Percentiles rank a stretch among this genome's conserved stretches.
These are phyloP conservation scores for Stenotaenia linearis DNA, from an alignment of 2,888 invertebrate genomes.

Conservation along the genomic window DNA sequence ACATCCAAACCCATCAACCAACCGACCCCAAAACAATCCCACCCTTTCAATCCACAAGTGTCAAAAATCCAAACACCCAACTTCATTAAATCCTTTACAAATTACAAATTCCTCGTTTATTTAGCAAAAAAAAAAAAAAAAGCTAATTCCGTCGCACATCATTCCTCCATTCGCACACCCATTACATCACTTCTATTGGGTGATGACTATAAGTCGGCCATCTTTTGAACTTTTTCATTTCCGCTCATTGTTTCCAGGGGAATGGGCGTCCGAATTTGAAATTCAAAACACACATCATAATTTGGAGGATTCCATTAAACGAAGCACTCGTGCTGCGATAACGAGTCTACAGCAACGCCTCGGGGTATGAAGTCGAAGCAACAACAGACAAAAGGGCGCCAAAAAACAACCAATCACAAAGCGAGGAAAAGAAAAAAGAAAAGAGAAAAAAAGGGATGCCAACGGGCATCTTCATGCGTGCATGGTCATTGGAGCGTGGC, in stretches of 20 bases:
- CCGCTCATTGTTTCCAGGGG: constrained; percentile 23
- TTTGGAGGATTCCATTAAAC: constrained; percentile 26
- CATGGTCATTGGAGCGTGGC: constrained; percentile 17
- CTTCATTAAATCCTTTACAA: too few relatives aligned
- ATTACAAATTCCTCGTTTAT: too few relatives aligned
- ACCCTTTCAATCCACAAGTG: too few relatives aligned
- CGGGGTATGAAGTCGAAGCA: constrained; percentile 10
- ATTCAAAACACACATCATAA: constrained; percentile 26
- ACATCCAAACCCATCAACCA: too few relatives aligned
- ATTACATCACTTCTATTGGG: not conserved
- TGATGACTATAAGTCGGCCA: not conserved
- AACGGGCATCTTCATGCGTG: constrained; percentile 24
- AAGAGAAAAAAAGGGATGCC: not conserved
- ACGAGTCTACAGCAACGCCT: constrained; percentile 24
- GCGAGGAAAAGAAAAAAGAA: not conserved
- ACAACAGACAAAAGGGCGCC: constrained; percentile 26
- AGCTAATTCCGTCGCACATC: too few relatives aligned
- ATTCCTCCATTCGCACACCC: too few relatives aligned
- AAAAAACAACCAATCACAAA: constrained; percentile 19
- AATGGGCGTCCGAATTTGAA: constrained; percentile 15
- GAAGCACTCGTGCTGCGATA: constrained; percentile 17
- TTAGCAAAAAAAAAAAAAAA: too few relatives aligned
- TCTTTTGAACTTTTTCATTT: constrained; percentile 26
- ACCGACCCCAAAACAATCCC: too few relatives aligned
- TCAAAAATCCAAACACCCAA: too few relatives aligned